Evolutionary conservation across 1,140 invertebrate genomes (phyloP), one percentile per base, ranked within the genome.

Genomic region (Eupeodes corollae): DNA sequence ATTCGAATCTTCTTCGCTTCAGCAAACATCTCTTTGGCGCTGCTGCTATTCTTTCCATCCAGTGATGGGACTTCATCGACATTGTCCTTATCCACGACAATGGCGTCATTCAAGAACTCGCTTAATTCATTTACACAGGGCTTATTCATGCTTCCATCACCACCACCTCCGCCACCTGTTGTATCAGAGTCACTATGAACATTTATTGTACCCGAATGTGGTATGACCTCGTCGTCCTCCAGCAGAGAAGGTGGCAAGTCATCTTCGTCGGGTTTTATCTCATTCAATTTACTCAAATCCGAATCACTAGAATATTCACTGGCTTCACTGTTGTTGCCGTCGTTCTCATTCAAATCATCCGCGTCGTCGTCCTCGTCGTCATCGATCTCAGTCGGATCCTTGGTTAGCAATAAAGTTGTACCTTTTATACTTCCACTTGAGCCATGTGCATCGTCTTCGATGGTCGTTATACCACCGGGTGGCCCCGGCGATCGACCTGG

Each of bases 401-500:
- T 19, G 21, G 21, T 26, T 26, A 26, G 21, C 21, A 26, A 26
- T 8, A 26, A 26, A 5, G 21, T 43, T 13, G 9, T n/a, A 13
- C 42, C 6, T 26, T 35, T 35, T 12, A 15, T 35, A n/a, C 12
- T 35, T n/a, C 34, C 14, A 12, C 14, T 35, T n/a, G 14, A n/a
- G 14, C 14, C 14, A 35, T 35, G 12, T 11, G 14, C 16, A 12
- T 41, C 16, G 11, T 15, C 10, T 3, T 12, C 15, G 16, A 18
- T 14, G 16, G 11, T 16, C 39, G 39, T 21, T 41, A 16, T 15
- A n/a, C 26, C 31, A 11, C 5, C 11, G 35, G 63, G 63, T 37
- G 66, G 63, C 19, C 63, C 66, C 33, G 66, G 62, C 11, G 66
- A 68, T 6, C 63, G 53, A 37, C 61, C 61, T 32, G 63, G 63